Evolutionary conservation across 64 coral and sea anemone genomes (phyloP).

Genomic region (Montipora sp.): DNA sequence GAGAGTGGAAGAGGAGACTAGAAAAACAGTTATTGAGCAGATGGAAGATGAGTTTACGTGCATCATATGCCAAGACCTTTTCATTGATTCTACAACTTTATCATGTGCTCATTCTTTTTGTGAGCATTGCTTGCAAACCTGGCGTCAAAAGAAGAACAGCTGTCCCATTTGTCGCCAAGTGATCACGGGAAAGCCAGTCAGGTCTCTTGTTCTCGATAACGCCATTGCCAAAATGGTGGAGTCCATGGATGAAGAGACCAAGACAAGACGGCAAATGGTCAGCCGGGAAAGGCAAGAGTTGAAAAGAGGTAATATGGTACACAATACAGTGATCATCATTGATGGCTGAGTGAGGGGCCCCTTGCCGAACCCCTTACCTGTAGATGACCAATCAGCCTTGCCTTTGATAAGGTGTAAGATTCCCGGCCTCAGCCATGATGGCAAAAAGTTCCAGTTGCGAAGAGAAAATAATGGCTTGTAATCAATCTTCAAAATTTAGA

Average conservation of each 20-base stretch:
- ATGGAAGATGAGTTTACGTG: constrained; percentile 99
- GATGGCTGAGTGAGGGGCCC: constrained; percentile 62
- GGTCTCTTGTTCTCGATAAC: constrained; percentile 96
- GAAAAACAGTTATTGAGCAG: constrained; percentile 92
- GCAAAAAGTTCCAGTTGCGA: neutral
- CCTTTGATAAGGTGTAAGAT: constrained; percentile 26
- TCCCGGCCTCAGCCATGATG: neutral
- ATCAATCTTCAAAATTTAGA: constrained; percentile 28
- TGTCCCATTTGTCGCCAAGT: constrained; percentile 91
- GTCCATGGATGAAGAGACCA: constrained; percentile 89
- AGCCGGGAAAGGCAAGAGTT: constrained; percentile 91
- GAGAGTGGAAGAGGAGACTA: constrained; percentile 82
- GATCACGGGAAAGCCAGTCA: constrained; percentile 74
- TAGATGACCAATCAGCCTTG: constrained; percentile 5
- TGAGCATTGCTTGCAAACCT: constrained; percentile 90
- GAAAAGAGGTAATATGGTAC: constrained; percentile 94
- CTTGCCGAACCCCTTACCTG: constrained; percentile 29
- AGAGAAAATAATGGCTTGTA: neutral
- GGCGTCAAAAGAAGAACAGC: constrained; percentile 90
- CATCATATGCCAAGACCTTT: constrained; percentile 95
- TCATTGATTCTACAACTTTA: constrained; percentile 89
- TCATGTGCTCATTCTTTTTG: constrained; percentile 98
- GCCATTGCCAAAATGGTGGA: constrained; percentile 97
- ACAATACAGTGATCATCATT: constrained; percentile 73
- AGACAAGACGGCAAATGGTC: constrained; percentile 69